Evolutionary conservation across 1,140 invertebrate species (phyloP).

Genomic region (Drosophila bocqueti): DNA sequence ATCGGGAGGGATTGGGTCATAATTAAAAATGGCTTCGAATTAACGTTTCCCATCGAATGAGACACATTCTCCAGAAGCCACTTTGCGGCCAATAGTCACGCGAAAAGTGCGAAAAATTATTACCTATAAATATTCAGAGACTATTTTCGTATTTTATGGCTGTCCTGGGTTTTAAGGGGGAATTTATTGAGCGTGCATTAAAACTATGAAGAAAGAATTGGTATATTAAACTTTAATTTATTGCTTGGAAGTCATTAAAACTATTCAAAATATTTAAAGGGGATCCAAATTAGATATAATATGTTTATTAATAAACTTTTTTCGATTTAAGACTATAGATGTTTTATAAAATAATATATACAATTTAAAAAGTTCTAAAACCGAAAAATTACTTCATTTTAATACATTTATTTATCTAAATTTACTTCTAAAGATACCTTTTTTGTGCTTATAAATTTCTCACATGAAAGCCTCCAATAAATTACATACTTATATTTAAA

Average conservation of each 20-base stretch:
- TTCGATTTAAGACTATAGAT: no score
- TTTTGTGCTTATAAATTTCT: background rate
- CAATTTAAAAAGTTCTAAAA: background rate
- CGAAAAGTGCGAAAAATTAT: background rate
- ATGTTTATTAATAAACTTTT: no score
- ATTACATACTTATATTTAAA: background rate
- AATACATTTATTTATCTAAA: background rate
- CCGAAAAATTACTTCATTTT: no score
- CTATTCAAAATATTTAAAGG: no score
- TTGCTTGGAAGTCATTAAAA: background rate
- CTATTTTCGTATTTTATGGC: background rate
- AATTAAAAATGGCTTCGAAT: conserved; percentile 66
- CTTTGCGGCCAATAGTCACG: background rate
- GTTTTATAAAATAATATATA: no score
- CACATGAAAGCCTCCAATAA: background rate
- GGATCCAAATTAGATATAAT: background rate
- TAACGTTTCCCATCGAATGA: conserved; percentile 3
- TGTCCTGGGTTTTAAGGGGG: background rate
- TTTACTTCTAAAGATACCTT: background rate
- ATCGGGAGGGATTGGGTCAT: conserved; percentile 67
- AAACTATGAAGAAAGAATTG: no score
- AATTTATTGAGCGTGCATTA: background rate
- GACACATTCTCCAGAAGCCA: conserved; percentile 11
- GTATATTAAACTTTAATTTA: background rate
- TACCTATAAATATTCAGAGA: background rate